phyloP scores from a whole-genome alignment of 2,888 invertebrate genomes.

The Philonicus albiceps region DNA sequence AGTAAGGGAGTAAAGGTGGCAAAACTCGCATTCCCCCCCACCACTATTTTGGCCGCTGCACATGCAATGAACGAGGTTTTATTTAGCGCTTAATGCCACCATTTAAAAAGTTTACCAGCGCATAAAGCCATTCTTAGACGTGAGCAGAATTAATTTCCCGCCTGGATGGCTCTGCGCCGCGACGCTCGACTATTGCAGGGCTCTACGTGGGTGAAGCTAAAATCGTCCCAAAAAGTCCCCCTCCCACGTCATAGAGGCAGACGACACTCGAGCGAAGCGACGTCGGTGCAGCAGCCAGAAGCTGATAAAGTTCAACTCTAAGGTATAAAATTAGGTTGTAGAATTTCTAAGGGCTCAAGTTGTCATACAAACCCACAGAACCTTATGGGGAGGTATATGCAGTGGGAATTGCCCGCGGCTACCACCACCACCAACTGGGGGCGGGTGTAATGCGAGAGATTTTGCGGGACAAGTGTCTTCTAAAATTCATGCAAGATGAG shows the following conservation, averaged over 20 bases:
- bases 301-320: constrained; percentile 13
- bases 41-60: background rate
- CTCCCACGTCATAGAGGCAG: background rate
- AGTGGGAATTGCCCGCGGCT: background rate
- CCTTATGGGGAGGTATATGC: background rate
- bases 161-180: background rate
- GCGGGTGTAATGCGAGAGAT: background rate
- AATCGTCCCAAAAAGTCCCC: background rate
- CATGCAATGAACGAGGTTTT: constrained; percentile 47
- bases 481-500: constrained; percentile 8
- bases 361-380: constrained; percentile 22
- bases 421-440: background rate
- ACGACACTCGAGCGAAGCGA: background rate
- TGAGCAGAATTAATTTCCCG: constrained; percentile 33
- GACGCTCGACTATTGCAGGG: background rate
- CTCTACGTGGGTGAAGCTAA: background rate
- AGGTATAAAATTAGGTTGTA: constrained; percentile 19
- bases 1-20: background rate
- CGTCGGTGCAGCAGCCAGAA: background rate
- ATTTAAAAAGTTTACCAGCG: constrained; percentile 50
- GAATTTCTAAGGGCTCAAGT: constrained; percentile 2
- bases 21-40: background rate
- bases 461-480: background rate
- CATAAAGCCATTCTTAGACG: constrained; percentile 36
- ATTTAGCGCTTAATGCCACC: constrained; percentile 51